Percentiles rank a stretch among this genome's conserved stretches.
Conservation (phyloP, 2,888 invertebrate genomes). For the Notodonta dromedarius region DNA sequence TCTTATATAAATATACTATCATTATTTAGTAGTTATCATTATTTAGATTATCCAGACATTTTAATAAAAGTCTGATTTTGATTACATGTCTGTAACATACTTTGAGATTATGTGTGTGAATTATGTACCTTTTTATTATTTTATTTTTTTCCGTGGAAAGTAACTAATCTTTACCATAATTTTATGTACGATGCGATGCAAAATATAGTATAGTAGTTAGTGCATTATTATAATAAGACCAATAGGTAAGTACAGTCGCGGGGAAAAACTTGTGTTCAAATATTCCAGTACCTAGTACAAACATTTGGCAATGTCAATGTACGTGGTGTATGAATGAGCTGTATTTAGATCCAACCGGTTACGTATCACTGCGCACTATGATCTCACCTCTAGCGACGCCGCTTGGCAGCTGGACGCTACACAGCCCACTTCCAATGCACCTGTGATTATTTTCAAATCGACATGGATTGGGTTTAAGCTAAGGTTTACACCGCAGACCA, state of each 20-base stretch:
- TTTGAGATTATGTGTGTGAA: too few species aligned
- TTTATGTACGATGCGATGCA: too few species aligned
- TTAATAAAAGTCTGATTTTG: neutral
- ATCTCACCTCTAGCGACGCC: slow-evolving; percentile 11
- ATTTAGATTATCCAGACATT: neutral
- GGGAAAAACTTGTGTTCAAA: too few species aligned
- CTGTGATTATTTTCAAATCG: neutral
- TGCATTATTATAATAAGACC: too few species aligned
- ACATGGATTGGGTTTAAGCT: neutral
- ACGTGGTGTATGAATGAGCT: slow-evolving; percentile 29
- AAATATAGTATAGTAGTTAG: too few species aligned
- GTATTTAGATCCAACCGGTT: slow-evolving; percentile 17
- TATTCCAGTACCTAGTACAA: neutral
- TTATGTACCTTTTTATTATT: too few species aligned
- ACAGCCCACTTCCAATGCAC: neutral
- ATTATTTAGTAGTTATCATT: too few species aligned
- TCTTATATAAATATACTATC: too few species aligned
- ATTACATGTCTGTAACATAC: neutral
- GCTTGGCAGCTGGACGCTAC: neutral
- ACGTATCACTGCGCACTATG: slow-evolving; percentile 15
- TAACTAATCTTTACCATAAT: too few species aligned
- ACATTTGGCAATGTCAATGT: slow-evolving; percentile 14
- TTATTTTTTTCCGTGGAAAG: too few species aligned
- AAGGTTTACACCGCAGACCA: too few species aligned
- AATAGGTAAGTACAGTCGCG: too few species aligned